Evolutionary conservation across 2,888 invertebrate species (phyloP).

Genomic region (Nemapogon koenigi): DNA sequence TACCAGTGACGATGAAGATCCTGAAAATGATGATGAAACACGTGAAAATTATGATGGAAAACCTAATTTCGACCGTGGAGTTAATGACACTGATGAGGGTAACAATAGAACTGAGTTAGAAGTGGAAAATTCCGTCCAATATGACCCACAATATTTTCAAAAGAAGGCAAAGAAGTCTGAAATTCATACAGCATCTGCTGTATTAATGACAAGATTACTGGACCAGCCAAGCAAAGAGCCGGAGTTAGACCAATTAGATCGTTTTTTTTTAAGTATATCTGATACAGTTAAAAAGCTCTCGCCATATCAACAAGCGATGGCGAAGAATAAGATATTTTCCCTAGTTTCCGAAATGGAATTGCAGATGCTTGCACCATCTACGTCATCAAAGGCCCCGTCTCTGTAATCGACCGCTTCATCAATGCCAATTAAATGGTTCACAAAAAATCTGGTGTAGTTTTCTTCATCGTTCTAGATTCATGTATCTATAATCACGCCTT

Average conservation of each 20-base stretch:
- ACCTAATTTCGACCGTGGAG: not conserved
- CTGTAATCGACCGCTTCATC: not conserved
- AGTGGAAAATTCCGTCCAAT: not conserved
- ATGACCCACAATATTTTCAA: not conserved
- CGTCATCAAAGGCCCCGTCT: not conserved
- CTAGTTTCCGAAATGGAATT: not conserved
- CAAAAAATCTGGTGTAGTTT: too few species aligned
- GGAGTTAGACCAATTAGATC: not conserved
- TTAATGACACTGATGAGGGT: not conserved
- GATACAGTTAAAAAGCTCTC: not conserved
- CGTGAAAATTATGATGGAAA: not conserved
- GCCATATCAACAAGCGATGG: not conserved
- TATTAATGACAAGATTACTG: not conserved
- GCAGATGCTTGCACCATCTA: not conserved
- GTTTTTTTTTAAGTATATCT: not conserved
- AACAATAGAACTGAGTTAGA: not conserved
- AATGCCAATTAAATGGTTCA: too few species aligned
- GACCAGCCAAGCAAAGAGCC: not conserved
- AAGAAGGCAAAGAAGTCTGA: not conserved
- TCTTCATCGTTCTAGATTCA: too few species aligned
- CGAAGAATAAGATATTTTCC: not conserved
- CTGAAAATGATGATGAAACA: not conserved
- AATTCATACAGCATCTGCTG: not conserved
- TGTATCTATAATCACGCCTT: too few species aligned
- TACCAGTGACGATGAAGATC: not conserved